Evolutionary conservation across 1,140 invertebrate species (phyloP).

Genomic region (Camponotus pennsylvanicus): DNA sequence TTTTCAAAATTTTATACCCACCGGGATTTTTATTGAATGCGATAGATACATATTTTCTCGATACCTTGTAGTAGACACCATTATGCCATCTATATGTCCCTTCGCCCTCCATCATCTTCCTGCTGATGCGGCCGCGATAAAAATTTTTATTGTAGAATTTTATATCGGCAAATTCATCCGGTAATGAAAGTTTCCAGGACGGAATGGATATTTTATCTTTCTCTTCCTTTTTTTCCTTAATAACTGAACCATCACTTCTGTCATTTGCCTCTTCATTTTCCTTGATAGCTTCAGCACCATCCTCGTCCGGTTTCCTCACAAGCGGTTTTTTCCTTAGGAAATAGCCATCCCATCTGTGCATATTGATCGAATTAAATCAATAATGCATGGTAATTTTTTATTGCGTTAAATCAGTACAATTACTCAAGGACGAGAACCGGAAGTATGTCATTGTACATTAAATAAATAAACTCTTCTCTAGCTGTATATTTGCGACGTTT

Average conservation of each 20-base stretch:
- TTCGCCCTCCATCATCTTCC: slow-evolving; percentile 86
- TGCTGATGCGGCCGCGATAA: slow-evolving; percentile 84
- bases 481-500: slow-evolving; percentile 62
- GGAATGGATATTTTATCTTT: background rate
- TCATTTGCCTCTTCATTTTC: background rate
- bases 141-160: slow-evolving; percentile 84
- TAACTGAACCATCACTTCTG: background rate
- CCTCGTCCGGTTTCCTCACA: background rate
- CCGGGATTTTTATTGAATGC: background rate
- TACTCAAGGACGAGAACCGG: slow-evolving; percentile 66
- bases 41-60: background rate
- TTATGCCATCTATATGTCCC: slow-evolving; percentile 87
- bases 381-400: background rate
- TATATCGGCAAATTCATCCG: slow-evolving; percentile 80
- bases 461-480: slow-evolving; percentile 69
- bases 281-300: background rate
- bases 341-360: slow-evolving; percentile 62
- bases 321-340: slow-evolving; percentile 37
- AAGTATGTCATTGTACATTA: slow-evolving; percentile 71
- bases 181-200: slow-evolving; percentile 64
- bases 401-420: slow-evolving; percentile 31
- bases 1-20: background rate
- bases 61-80: slow-evolving; percentile 86
- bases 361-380: background rate
- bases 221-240: background rate